Conservation (phyloP, 2,888 invertebrate genomes). For the Exephanes ischioxanthus region DNA sequence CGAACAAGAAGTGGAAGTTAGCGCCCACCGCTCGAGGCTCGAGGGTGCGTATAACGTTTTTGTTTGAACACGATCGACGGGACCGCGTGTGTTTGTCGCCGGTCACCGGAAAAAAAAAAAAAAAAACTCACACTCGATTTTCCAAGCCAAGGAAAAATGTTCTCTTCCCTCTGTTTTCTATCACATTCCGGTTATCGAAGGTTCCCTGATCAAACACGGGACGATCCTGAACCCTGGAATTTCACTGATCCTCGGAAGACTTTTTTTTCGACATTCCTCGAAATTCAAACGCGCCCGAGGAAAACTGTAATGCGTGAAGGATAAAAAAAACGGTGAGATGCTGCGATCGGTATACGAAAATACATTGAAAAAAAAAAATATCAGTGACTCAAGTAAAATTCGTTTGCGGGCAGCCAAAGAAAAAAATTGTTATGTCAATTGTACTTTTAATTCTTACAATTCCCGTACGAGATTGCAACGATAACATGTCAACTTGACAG, state of each 20-base stretch:
- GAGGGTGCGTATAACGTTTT: constrained; percentile 46
- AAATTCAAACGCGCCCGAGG: neutral
- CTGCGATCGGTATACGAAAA: too few species aligned
- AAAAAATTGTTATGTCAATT: too few species aligned
- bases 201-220: constrained; percentile 35
- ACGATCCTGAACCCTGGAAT: neutral
- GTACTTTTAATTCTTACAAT: too few species aligned
- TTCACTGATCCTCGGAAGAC: constrained; percentile 9
- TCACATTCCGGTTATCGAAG: constrained; percentile 49
- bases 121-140: constrained; percentile 60
- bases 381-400: too few species aligned
- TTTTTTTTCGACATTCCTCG: constrained; percentile 2
- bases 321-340: constrained; percentile 7
- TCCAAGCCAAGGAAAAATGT: constrained; percentile 4
- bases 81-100: constrained; percentile 59
- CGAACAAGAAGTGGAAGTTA: constrained; percentile 38
- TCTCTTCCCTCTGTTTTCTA: constrained; percentile 22
- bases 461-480: too few species aligned
- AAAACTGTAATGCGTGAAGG: neutral
- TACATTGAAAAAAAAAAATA: too few species aligned
- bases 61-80: constrained; percentile 63
- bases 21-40: constrained; percentile 57
- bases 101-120: constrained; percentile 63
- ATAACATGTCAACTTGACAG: too few species aligned
- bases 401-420: too few species aligned